phyloP scores from a whole-genome alignment of 2,888 invertebrate species.

The Uropetala carovei region DNA sequence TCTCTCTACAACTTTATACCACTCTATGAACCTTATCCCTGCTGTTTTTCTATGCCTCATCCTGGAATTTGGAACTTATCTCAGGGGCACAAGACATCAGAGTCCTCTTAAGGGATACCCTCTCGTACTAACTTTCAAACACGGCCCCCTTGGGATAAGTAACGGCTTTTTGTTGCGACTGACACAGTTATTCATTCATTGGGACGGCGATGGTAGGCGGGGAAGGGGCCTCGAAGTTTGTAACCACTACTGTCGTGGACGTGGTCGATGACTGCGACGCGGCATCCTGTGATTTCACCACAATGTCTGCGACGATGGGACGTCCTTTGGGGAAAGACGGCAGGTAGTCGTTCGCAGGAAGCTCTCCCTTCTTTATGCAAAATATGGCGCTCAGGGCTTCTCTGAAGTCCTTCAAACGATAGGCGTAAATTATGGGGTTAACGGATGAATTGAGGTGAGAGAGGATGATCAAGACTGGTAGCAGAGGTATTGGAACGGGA shows the following conservation, averaged over 20 bases:
- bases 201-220: background rate
- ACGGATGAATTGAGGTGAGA: slow-evolving; percentile 96
- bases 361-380: background rate
- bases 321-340: background rate
- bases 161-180: background rate
- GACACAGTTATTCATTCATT: background rate
- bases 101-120: background rate
- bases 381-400: slow-evolving; percentile 86
- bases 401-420: slow-evolving; percentile 92
- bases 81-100: slow-evolving; percentile 16
- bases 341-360: slow-evolving; percentile 22
- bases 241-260: background rate
- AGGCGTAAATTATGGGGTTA: slow-evolving; percentile 94
- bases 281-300: background rate
- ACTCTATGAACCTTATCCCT: background rate
- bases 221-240: background rate
- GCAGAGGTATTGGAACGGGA: slow-evolving; percentile 82
- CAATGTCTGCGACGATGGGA: background rate
- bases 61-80: background rate
- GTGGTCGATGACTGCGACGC: background rate
- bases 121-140: slow-evolving; percentile 36
- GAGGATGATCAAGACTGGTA: slow-evolving; percentile 90
- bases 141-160: slow-evolving; percentile 9
- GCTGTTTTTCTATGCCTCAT: background rate
- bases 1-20: background rate